A percentile compares a stretch with the other conserved stretches of the same genome.
phyloP scores from a whole-genome alignment of 1,140 invertebrate genomes.

The Thereuonema tuberculata region DNA sequence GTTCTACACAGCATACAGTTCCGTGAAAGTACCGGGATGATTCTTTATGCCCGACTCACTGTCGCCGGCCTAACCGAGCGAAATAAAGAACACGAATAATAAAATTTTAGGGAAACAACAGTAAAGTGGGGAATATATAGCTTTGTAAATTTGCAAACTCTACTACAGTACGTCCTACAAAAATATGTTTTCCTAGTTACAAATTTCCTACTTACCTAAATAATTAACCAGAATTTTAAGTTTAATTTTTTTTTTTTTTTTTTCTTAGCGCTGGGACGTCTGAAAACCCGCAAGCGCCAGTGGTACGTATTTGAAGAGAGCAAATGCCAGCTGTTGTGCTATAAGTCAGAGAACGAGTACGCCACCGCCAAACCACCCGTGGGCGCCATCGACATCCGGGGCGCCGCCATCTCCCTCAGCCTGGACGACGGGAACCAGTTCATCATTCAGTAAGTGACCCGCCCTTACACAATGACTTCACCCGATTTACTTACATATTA shows the following conservation, averaged over 20 bases:
- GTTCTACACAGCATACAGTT: too few relatives aligned
- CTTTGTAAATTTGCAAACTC: too few relatives aligned
- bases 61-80: too few relatives aligned
- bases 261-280: slow-evolving; percentile 25
- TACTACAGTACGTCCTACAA: too few relatives aligned
- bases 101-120: too few relatives aligned
- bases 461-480: background rate
- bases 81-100: too few relatives aligned
- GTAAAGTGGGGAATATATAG: too few relatives aligned
- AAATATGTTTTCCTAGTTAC: too few relatives aligned
- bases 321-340: slow-evolving; percentile 26
- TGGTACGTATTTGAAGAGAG: slow-evolving; percentile 33
- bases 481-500: background rate
- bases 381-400: slow-evolving; percentile 25
- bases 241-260: slow-evolving; percentile 2
- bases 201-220: too few relatives aligned
- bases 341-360: slow-evolving; percentile 24
- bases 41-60: too few relatives aligned
- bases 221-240: too few relatives aligned
- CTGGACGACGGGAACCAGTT: slow-evolving; percentile 32
- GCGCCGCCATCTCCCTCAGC: slow-evolving; percentile 30
- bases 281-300: slow-evolving; percentile 26
- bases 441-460: slow-evolving; percentile 27
- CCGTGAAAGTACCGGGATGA: too few relatives aligned
- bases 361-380: slow-evolving; percentile 21